These are phyloP conservation scores for Porites evermanni DNA, from an alignment of 92 coral and sea anemone species.

Conservation along the genomic window DNA sequence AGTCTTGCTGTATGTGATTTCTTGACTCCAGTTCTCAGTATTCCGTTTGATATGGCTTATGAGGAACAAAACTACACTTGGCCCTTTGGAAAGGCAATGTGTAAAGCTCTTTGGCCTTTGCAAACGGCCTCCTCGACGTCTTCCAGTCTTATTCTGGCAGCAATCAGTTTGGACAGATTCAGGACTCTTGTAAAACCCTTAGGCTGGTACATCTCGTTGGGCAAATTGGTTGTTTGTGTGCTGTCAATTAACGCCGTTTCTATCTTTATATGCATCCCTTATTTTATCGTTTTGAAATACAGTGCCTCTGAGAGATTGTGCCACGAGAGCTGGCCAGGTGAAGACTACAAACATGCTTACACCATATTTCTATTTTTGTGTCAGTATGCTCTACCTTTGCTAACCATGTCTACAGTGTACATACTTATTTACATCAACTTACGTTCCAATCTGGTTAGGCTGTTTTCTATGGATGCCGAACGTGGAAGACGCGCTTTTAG, in stretches of 20 bases:
- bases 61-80: conserved; percentile 61
- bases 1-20: conserved; percentile 84
- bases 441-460: neutral
- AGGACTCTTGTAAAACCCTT: conserved; percentile 75
- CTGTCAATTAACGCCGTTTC: conserved; percentile 61
- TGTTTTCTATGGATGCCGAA: neutral
- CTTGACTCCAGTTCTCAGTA: conserved; percentile 72
- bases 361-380: conserved; percentile 59
- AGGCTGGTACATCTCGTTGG: conserved; percentile 45
- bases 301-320: conserved; percentile 40
- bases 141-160: conserved; percentile 77
- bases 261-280: conserved; percentile 58
- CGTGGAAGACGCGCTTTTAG: too few relatives aligned
- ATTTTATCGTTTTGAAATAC: conserved; percentile 53
- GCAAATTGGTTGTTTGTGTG: conserved; percentile 42
- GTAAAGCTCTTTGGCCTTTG: conserved; percentile 71
- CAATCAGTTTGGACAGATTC: conserved; percentile 81
- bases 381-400: conserved; percentile 64
- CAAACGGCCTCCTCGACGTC: conserved; percentile 71
- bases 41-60: conserved; percentile 79
- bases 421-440: conserved; percentile 44
- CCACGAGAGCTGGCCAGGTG: conserved; percentile 55
- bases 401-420: conserved; percentile 52
- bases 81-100: conserved; percentile 75
- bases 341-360: conserved; percentile 48